Base-by-base conservation (phyloP, 2,797 vertebrate genomes). In the Brachymystax lenok region DNA sequence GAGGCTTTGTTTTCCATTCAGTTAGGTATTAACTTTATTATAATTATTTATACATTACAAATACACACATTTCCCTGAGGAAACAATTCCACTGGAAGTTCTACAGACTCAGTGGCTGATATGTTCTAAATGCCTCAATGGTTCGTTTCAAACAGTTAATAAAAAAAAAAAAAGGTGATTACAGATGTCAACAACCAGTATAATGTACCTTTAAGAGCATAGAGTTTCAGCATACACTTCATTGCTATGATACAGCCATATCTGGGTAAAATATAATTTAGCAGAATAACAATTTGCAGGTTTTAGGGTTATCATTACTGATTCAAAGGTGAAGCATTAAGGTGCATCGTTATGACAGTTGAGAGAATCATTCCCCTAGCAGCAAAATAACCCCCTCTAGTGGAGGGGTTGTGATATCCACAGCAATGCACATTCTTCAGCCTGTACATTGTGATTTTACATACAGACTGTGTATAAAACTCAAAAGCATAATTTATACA, bases 11-110 rank as follows among this genome's bases (percentile, higher is more conserved):
- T 68, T 83, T 63, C 12, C 52, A 82, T 84, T 85, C 61, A 75
- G 68, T 83, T 83, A 72, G 84, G 80, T 85, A 81, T 86, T 77
- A 81, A 88, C 74, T 85, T 85, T 76, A 80, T 78, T 82, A 74
- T 51, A 88, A 87, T 89, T 77, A 56, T 84, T 24, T 79, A 69
- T 82, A 89, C 68, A 67, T 73, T 86, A 88, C 79, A 90, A 87
- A 92, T 84, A 86, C 80, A 86, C 76, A 90, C 75, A 90, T 92
- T 93, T 90, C 85, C 94, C 92, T 94, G 92, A 94, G 89, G 91
- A 92, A 94, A 93, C 85, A 71, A 87, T 84, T 81, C 87, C 82
- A 90, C 40, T 40, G 79, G 79, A 91, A 79, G 80, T 74, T 80
- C 79, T 54, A 85, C 46, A 82, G n/a, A 86, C 79, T 84, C 80